Evolutionary conservation across 2,888 invertebrate species (phyloP), one percentile per base, ranked within the genome.

Genomic region (Brenthis daphne): DNA sequence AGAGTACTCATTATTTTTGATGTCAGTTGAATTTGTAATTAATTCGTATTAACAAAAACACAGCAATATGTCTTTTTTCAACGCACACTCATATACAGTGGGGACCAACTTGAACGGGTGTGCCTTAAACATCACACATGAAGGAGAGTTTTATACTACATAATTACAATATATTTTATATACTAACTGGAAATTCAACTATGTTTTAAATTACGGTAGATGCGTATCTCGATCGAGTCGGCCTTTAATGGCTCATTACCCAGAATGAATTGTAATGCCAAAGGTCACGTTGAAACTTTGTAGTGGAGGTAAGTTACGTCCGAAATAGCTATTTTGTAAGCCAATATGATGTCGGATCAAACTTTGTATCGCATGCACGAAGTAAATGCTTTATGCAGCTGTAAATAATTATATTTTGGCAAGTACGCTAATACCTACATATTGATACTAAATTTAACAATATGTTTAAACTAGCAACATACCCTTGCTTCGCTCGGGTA

Each of bases 211-310:
- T 57, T 65, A 57, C 65, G 29, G 55, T 61, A 68, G 68, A 68
- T 70, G 67, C 56, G 13, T 68, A 68, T 71, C 71, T 63, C 16
- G 53, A 55, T 33, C 54, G 33, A 24, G 57, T 47, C 65, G 65
- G 68, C 57, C 65, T 55, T 65, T 68, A 65, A 71, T 68, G 65
- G 71, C 54, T 71, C 65, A 65, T 71, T 71, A 68, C 61, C 12
- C 56, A 47, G 57, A 65, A 71, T 68, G 65, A 68, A 70, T 70
- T 68, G 65, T 68, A 68, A 71, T 65, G 51, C 53, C 63, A 65
- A 68, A 65, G 71, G 68, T 68, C 65, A 69, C 53, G 33, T 51
- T 29, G 33, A 54, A 66, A 48, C 54, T 53, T 66, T 66, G 58
- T 51, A 20, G 61, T 20, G 43, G 65, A 66, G 60, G 53, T 54